Evolutionary conservation across 2,888 invertebrate species (phyloP).

Genomic region (Zhuqinia jingwanae): DNA sequence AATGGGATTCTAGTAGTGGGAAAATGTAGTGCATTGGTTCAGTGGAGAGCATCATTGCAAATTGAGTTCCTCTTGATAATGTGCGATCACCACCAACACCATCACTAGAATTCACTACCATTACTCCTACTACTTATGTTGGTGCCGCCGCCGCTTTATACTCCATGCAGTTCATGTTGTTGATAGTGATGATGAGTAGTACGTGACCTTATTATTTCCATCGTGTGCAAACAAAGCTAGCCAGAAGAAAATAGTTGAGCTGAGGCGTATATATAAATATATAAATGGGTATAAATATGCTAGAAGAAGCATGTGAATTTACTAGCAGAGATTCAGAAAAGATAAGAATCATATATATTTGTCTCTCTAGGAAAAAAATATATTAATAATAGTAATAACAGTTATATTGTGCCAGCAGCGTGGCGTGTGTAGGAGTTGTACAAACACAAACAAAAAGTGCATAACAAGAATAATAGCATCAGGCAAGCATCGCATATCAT

Average conservation of each 20-base stretch:
- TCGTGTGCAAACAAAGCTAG: conserved; percentile 22
- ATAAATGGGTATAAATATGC: too few relatives aligned
- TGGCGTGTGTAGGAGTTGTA: neutral
- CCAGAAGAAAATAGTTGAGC: neutral
- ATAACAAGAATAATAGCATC: too few relatives aligned
- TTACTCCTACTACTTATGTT: too few relatives aligned
- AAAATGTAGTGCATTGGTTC: conserved; percentile 51
- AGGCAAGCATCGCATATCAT: too few relatives aligned
- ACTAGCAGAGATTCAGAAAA: neutral
- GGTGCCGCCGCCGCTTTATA: neutral
- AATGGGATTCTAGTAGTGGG: neutral
- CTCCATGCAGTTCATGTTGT: neutral
- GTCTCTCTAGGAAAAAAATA: conserved; percentile 15
- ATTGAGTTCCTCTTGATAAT: conserved; percentile 34
- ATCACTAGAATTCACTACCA: neutral
- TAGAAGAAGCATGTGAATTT: neutral
- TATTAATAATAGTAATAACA: neutral
- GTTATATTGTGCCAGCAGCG: neutral
- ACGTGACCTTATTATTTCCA: conserved; percentile 46
- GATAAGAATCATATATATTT: conserved; percentile 24
- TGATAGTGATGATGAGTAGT: conserved; percentile 17
- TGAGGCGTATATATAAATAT: too few relatives aligned
- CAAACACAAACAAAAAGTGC: too few relatives aligned
- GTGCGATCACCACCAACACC: neutral
- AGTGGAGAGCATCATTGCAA: conserved; percentile 41